Evolutionary conservation across 1,140 invertebrate species (phyloP).

Genomic region (Drosophila jambulina): DNA sequence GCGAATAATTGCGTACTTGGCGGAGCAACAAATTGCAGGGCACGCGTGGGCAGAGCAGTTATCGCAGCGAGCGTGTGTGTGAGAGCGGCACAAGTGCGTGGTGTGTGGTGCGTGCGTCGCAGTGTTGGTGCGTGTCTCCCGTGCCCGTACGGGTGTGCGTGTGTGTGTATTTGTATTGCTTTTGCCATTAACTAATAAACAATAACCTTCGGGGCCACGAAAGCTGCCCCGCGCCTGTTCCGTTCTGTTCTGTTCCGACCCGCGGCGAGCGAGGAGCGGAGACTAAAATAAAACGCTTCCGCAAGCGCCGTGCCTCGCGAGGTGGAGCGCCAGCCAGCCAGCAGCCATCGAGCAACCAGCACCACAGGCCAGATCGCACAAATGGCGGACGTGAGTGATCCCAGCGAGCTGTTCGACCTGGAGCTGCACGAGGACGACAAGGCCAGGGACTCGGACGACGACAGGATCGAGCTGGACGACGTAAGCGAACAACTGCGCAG

Average conservation of each 20-base stretch:
- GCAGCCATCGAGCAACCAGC: conserved; percentile 28
- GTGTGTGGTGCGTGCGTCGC: conserved; percentile 47
- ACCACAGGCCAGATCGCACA: conserved; percentile 49
- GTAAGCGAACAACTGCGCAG: conserved; percentile 86
- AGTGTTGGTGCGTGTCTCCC: conserved; percentile 49
- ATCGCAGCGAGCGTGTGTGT: conserved; percentile 40
- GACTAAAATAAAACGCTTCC: conserved; percentile 65
- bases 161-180: conserved; percentile 74
- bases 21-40: conserved; percentile 33
- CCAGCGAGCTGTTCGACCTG: conserved; percentile 92
- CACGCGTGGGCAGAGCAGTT: conserved; percentile 46
- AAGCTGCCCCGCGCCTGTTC: conserved; percentile 44
- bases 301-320: conserved; percentile 50
- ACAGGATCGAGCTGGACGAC: conserved; percentile 93
- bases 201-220: conserved; percentile 73
- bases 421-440: conserved; percentile 92
- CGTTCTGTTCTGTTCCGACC: conserved; percentile 47
- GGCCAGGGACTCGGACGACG: conserved; percentile 92
- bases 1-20: conserved; percentile 46
- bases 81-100: conserved; percentile 42
- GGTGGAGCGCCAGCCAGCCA: conserved; percentile 4
- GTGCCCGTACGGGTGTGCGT: conserved; percentile 35
- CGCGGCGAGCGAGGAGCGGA: conserved; percentile 25
- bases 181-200: conserved; percentile 83
- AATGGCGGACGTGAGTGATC: conserved; percentile 89